Evolutionary conservation across 2,113 vertebrate species (phyloP).

Genomic region (Aegypius monachus): DNA sequence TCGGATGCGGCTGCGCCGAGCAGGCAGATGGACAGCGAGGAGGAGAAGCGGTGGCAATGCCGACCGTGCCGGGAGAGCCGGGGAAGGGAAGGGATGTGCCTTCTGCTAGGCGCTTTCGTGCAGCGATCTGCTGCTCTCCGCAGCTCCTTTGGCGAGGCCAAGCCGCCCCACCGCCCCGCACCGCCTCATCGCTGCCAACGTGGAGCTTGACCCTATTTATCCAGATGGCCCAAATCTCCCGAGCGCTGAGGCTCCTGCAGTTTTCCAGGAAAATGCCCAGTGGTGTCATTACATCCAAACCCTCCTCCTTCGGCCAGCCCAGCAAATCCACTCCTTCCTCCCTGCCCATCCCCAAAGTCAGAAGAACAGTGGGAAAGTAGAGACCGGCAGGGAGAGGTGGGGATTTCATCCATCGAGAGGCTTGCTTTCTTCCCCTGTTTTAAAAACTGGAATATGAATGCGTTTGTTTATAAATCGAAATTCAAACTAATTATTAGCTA

Average conservation of each 20-base stretch:
- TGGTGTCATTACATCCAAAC: conserved; percentile 47
- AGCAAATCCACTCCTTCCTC: background rate
- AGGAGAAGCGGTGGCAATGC: background rate
- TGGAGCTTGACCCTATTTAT: conserved; percentile 70
- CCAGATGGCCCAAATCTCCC: conserved; percentile 72
- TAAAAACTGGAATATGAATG: conserved; percentile 47
- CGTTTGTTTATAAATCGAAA: conserved; percentile 74
- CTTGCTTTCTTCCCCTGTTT: background rate
- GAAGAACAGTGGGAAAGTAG: background rate
- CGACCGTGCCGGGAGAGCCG: background rate
- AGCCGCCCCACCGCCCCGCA: background rate
- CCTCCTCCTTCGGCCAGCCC: background rate
- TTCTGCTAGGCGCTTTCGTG: conserved; percentile 51
- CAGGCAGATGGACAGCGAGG: conserved; percentile 21
- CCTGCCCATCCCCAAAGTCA: background rate
- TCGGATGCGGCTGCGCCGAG: background rate
- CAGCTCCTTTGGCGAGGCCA: conserved; percentile 1
- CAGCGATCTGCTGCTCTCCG: conserved; percentile 30
- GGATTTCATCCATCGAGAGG: background rate
- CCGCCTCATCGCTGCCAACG: conserved; percentile 36
- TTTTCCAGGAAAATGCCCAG: conserved; percentile 46
- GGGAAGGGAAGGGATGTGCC: conserved; percentile 10
- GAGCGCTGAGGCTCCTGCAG: background rate
- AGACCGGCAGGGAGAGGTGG: background rate
- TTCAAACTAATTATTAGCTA: conserved; percentile 74